Conservation (phyloP, 2,797 vertebrate genomes). For the Mionectes olivaceus region DNA sequence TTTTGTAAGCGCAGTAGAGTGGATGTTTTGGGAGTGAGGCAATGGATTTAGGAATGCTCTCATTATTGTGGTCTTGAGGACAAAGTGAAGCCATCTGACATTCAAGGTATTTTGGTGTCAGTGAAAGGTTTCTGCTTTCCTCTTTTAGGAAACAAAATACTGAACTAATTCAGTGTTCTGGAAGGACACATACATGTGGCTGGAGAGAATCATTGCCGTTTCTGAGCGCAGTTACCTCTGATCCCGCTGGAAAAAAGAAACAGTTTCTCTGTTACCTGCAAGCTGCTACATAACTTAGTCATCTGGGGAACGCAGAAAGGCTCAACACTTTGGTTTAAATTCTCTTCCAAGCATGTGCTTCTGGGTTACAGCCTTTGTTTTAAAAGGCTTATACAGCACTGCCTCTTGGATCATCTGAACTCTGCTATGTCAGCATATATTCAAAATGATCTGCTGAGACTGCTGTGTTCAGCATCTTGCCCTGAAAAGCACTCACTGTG, state of each 20-base stretch:
- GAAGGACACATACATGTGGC: accelerated
- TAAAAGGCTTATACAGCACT: background rate
- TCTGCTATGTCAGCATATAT: background rate
- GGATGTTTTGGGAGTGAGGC: background rate
- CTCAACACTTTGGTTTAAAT: background rate
- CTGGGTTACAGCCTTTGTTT: background rate
- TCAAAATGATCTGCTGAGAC: background rate
- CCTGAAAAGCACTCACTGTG: background rate
- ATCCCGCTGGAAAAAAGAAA: background rate
- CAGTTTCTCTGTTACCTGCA: background rate
- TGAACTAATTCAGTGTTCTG: background rate
- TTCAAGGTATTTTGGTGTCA: background rate
- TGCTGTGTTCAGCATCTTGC: background rate
- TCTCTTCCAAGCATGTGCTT: background rate
- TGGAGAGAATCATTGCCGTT: background rate
- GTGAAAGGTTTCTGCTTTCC: background rate
- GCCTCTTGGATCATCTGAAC: background rate
- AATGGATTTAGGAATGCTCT: background rate
- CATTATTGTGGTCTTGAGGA: background rate
- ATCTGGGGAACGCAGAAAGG: background rate
- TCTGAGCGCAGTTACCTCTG: background rate
- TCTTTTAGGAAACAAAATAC: background rate
- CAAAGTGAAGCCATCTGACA: background rate
- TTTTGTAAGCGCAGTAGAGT: background rate
- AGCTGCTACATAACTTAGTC: background rate